phyloP scores from a whole-genome alignment of 1,140 invertebrate genomes.

The Sarcophaga bullata region DNA sequence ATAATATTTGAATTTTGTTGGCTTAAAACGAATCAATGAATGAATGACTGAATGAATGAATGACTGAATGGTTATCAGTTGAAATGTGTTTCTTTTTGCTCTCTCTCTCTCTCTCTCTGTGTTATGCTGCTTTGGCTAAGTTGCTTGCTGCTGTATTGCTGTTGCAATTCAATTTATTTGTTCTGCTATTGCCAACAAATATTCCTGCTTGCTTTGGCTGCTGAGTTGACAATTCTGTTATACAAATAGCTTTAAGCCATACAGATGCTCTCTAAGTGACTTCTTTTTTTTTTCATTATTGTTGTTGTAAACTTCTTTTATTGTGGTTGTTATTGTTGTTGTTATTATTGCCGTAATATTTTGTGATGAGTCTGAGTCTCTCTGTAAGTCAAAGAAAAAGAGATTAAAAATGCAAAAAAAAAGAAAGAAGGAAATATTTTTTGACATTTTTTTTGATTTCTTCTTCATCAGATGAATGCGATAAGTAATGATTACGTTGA shows the following conservation, averaged over 20 bases:
- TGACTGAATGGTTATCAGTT: neutral
- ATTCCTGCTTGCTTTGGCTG: neutral
- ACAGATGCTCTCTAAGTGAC: slow-evolving; percentile 3
- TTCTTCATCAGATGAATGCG: neutral
- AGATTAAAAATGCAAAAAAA: neutral
- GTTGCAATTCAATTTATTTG: neutral
- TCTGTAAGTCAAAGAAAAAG: neutral
- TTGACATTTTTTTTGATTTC: neutral
- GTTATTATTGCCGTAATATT: no score
- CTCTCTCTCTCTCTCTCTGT: neutral
- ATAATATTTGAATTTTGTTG: neutral
- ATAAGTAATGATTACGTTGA: slow-evolving; percentile 15
- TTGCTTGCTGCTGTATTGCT: neutral
- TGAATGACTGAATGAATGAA: neutral
- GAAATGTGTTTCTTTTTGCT: neutral
- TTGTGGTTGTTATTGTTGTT: neutral
- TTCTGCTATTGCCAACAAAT: neutral
- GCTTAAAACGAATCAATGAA: neutral
- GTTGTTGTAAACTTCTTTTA: neutral
- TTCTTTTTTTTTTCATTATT: neutral
- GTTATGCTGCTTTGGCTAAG: neutral
- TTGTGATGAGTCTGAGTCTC: no score
- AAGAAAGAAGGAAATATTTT: neutral
- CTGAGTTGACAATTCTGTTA: slow-evolving; percentile 2
- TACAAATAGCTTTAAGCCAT: slow-evolving; percentile 3